A percentile compares a stretch with the other conserved stretches of the same genome.
These are phyloP conservation scores for Tauraco erythrolophus DNA, from an alignment of 2,113 vertebrate genomes.

Conservation along the genomic window DNA sequence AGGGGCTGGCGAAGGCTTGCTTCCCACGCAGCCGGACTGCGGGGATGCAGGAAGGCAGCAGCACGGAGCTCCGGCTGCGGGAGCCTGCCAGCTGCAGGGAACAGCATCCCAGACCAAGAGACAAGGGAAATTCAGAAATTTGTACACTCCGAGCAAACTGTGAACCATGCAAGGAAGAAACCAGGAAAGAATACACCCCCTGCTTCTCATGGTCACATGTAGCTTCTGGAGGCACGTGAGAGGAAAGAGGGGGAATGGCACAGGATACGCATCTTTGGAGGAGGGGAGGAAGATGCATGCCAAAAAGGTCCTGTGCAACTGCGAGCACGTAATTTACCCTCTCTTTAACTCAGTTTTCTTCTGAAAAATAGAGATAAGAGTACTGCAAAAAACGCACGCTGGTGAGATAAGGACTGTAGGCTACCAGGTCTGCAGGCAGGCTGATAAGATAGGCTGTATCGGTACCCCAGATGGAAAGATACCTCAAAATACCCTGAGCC, in stretches of 20 bases:
- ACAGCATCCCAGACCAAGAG: neutral
- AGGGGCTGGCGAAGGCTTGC: neutral
- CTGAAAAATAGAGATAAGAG: neutral
- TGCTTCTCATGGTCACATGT: neutral
- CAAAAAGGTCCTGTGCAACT: neutral
- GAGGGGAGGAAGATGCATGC: fast-evolving
- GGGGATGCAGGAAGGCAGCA: neutral
- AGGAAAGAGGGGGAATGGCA: neutral
- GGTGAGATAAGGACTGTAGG: neutral
- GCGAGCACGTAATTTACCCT: neutral
- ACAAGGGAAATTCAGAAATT: neutral
- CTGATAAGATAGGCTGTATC: neutral
- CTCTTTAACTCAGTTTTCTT: neutral
- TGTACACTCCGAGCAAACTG: neutral
- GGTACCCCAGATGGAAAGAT: neutral
- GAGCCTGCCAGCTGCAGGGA: neutral
- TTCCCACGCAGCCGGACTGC: fast-evolving
- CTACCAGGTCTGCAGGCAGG: neutral
- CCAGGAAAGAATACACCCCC: neutral
- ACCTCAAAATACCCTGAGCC: neutral
- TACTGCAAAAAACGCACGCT: neutral
- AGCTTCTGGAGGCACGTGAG: neutral
- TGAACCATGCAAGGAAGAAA: neutral
- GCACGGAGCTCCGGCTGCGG: neutral
- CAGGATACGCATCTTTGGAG: fast-evolving